Evolutionary conservation across 2,797 vertebrate genomes (phyloP), one percentile per base, ranked within the genome.

Genomic region (Carcharodon carcharias): DNA sequence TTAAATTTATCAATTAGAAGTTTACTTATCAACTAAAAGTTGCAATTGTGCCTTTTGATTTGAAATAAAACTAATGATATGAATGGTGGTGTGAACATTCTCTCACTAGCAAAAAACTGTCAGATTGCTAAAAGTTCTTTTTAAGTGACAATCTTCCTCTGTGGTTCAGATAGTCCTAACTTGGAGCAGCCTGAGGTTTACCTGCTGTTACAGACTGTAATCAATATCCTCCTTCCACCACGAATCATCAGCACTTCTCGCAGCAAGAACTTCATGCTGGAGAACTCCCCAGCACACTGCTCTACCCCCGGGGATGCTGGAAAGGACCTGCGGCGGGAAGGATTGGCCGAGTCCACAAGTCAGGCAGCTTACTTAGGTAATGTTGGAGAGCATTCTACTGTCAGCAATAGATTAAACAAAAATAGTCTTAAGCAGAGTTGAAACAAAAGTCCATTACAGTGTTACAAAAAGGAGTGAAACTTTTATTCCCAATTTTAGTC

Each of bases 251-350:
- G 99, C 98, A 99, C 99, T 0, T 99, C 99, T 71, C 98, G 99
- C 97, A 99, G 99, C 97, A 99, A 99, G 97, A 99, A 99, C 97
- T 99, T 99, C 96, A 99, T 99, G 98, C 97, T 99, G 97, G 99
- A 99, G 92, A 98, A 98, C 7, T 99, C 99, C 0, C 99, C 99
- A 0, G 99, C 99, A n/a, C 99, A 99, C 97, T 99, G 99, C 97
- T 99, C 99, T 97, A 99, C 99, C 0, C 99, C 99, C 0, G 99
- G 99, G 1, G 99, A 99, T 92, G 97, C 98, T 0, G 99, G 99
- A 80, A 99, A 99, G 97, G 99, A 99, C 96, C 97, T 99, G 96
- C 98, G 99, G 56, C 97, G 99, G 82, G 99, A 99, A 97, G 99
- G 99, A 0, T 97, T 99, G 0, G 99, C 99, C 0, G 99, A 99